Percentiles rank a stretch among this genome's conserved stretches.
These are phyloP conservation scores for Aquatica leii DNA, from an alignment of 2,888 invertebrate species.

Conservation along the genomic window DNA sequence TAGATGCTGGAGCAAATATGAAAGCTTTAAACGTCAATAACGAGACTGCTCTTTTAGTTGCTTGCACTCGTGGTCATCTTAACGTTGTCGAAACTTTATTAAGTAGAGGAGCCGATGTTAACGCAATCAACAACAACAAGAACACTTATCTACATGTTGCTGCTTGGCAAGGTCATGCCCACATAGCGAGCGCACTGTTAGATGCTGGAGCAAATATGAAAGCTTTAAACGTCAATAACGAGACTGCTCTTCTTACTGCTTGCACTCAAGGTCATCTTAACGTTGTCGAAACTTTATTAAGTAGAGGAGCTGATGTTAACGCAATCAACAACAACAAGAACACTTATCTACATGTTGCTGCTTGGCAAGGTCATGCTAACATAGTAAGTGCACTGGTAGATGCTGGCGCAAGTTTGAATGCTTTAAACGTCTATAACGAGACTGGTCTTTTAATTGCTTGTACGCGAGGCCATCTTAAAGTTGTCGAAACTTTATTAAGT, in stretches of 20 bases:
- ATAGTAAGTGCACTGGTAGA: neutral
- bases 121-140: neutral
- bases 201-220: neutral
- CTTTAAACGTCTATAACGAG: neutral
- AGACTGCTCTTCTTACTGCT: neutral
- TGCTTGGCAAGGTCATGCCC: neutral
- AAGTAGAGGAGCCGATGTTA: neutral
- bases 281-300: neutral
- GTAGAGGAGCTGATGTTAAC: neutral
- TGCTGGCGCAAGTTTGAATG: neutral
- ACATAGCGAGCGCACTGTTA: neutral
- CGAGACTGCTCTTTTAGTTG: neutral
- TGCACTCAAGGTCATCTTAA: neutral
- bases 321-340: neutral
- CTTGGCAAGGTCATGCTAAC: neutral
- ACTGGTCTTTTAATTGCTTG: neutral
- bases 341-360: neutral
- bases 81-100: neutral
- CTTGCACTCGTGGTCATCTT: neutral
- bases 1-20: neutral
- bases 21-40: neutral
- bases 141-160: neutral
- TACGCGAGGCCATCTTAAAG: neutral
- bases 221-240: neutral
- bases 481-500: neutral